Evolutionary conservation across 2,888 invertebrate species (phyloP), one percentile per base, ranked within the genome.

Genomic region (Spicauda simplicius): DNA sequence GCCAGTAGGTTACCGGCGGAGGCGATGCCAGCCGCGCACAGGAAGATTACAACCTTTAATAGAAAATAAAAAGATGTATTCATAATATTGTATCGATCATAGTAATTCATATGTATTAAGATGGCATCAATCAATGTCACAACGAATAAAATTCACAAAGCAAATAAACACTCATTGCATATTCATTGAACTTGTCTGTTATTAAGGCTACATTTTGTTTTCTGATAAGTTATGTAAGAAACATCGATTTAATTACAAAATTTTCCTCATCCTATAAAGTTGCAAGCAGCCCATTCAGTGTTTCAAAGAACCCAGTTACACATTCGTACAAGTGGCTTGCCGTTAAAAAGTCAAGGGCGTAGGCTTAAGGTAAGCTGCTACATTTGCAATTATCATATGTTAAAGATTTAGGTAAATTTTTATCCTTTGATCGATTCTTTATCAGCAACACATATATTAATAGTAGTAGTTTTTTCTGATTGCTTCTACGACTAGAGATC

Each of bases 21-120:
- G 78, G 94, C 95, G 72, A 94, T 90, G 76, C 95, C 94, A 85
- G 95, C 92, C 77, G 93, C 88, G 82, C 95, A 93, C 80, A 94
- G 87, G 79, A 96, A 84, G 66, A 94, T 84, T 74, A 95, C 80
- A 73, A 95, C 87, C 94, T 91, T 76, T n/a, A 76, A 48, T 16
- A 7, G 16, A 16, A 16, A 16, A 48, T 16, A 48, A 48, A 16
- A 6, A 33, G 30, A n/a, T 45, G 6, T 45, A 2, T 45, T n/a
- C 14, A 45, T n/a, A 45, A n/a, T n/a, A 45, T 4, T 45, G 5
- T 1, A 4, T n/a, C 45, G 2, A n/a, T n/a, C n/a, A n/a, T n/a
- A 25, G 25, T 4, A 25, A 25, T 45, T 12, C 14, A 45, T 2
- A 2, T 25, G 2, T 25, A 25, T 25, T 4, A 25, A 4, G 5